Evolutionary conservation across 92 coral and sea anemone genomes (phyloP), one percentile per base, ranked within the genome.

Genomic region (Actinostola sp.): DNA sequence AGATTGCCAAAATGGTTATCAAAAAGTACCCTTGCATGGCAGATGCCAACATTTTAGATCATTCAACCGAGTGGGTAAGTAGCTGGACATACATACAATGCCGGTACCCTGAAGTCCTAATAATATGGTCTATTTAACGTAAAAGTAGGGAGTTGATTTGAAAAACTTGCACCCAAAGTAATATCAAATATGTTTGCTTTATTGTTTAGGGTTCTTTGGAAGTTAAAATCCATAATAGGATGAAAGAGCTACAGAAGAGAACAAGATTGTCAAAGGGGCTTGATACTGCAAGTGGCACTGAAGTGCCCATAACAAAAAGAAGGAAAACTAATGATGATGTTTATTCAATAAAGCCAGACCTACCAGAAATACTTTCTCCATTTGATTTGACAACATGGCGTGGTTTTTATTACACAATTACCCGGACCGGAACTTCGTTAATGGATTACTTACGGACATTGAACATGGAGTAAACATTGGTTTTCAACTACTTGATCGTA

Each of bases 1-100:
- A 75, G 15, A 51, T 75, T 24, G 39, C 81, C 7, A 75, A 75
- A 63, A 43, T 45, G 43, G 46, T 75, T 15, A 65, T 75, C 16
- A 19, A 48, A 24, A 63, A 63, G 61, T 75, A 46, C 28, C 81
- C 72, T 35, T 48, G 61, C 52, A 63, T 75, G 81, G 63, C 48
- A 23, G 72, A 75, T 34, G 48, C 63, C 31, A 48, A 50, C 19
- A 48, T 50, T 42, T 19, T 75, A 27, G 81, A 75, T 48, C 26
- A 44, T 7, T 45, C 80, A 42, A 74, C 54, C 20, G 52, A n/a
- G 28, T 74, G 80, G 71, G 80, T 46, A 41, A 29, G 71, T 61
- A 19, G 20, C 54, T n/a, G n/a, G n/a, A n/a, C n/a, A n/a, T n/a
- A n/a, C n/a, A n/a, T n/a, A n/a, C n/a, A 4, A 36, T 36, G 42